A percentile compares a stretch with the other conserved stretches of the same genome.
Conservation (phyloP, 2,797 vertebrate genomes). For the Bradypodion pumilum region DNA sequence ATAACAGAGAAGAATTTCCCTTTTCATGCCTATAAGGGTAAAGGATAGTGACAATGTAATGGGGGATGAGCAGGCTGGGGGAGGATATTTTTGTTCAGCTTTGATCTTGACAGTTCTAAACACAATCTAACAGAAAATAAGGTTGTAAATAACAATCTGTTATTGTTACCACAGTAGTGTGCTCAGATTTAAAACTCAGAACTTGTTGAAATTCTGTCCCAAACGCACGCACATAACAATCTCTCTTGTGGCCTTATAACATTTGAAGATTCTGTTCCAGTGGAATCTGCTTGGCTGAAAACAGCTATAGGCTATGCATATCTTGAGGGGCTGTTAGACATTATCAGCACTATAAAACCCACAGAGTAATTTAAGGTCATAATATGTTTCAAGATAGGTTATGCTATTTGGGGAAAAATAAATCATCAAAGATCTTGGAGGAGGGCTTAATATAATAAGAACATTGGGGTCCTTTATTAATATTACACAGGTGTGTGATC, state of each 20-base stretch:
- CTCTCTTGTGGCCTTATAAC: not conserved
- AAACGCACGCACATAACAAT: conserved; percentile 21
- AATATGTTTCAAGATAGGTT: not conserved
- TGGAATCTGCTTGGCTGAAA: not conserved
- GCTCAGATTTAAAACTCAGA: conserved; percentile 60
- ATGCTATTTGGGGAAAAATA: not conserved
- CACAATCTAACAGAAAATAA: conserved; percentile 45
- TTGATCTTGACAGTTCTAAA: conserved; percentile 64
- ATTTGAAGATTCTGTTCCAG: not conserved
- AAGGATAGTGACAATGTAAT: conserved; percentile 49
- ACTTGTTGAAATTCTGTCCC: conserved; percentile 43
- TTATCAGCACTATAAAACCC: not conserved
- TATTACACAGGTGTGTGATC: no score
- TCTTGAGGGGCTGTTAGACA: conserved; percentile 2
- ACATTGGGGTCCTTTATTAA: no score
- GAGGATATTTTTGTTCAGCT: conserved; percentile 55
- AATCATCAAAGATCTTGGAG: not conserved
- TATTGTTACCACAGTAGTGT: conserved; percentile 55
- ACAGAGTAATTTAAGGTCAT: not conserved
- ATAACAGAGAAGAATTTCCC: conserved; percentile 62
- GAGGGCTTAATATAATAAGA: no score
- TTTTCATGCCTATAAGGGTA: conserved; percentile 67
- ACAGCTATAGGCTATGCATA: not conserved
- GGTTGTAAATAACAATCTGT: conserved; percentile 59
- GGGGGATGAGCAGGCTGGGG: not conserved